Evolutionary conservation across 2,888 invertebrate species (phyloP), one percentile per base, ranked within the genome.

Genomic region (Cephalotes varians): DNA sequence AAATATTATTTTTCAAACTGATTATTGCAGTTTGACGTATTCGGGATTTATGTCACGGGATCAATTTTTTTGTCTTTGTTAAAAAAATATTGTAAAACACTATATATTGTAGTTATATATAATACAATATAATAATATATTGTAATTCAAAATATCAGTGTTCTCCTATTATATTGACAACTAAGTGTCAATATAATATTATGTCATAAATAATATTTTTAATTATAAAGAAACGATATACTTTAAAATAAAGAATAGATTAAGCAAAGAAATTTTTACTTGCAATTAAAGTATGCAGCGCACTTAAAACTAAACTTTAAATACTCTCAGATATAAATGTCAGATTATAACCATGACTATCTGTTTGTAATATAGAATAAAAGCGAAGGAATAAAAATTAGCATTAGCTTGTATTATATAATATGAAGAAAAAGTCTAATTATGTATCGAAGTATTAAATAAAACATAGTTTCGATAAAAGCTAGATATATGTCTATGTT

Each of bases 1-100:
- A 74, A 71, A 54, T 37, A 69, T 54, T 40, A 44, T 60, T 65
- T 82, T 37, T 80, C 40, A 74, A 9, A 71, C 44, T 56, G 25
- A 79, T 44, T 71, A 28, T 12, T 79, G 44, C 51, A 56, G 18
- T 34, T 31, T n/a, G n/a, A 77, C 31, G 40, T 31, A 6, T 4
- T 21, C 69, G 9, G 51, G n/a, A 69, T 77, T 69, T 40, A 69
- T 54, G 71, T 77, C n/a, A 67, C 10, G 9, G n/a, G 21, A 69
- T 6, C 6, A n/a, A 54, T 69, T 73, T 73, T 69, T 54, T 25
- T 64, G 21, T 21, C 28, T n/a, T 37, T 62, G 18, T 9, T 15
- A 15, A 18, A n/a, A 37, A 40, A 31, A 54, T 15, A 31, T 10
- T 28, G 5, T n/a, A 44, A 21, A 6, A 54, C 21, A 7, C 31